Base-by-base conservation (phyloP, 1,140 invertebrate species). In the Hermetia illucens region DNA sequence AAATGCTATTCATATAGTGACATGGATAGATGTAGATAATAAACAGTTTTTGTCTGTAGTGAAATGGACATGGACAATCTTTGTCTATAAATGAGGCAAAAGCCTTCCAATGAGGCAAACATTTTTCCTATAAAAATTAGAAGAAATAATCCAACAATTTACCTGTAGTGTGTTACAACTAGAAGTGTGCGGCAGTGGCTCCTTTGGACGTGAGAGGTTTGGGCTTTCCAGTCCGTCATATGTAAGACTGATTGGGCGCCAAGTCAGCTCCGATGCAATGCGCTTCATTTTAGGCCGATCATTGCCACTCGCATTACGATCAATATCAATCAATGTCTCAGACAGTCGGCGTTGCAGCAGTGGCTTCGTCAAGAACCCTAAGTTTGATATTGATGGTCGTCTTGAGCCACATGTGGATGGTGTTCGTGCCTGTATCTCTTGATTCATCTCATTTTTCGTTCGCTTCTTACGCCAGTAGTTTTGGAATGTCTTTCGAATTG, bases 391-490 rank as follows among this genome's bases (percentile, higher is more conserved):
- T 2, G 78, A 82, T 2, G 79, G 79, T 39, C 79, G 63, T 34
- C 80, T 61, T 0, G 80, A 83, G 2, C 78, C 78, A 36, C 78
- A 79, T 2, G 72, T 75, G 25, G 77, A 80, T 4, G 82, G 80
- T 3, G 79, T 83, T 42, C 81, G 63, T 4, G 80, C 80, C 53
- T 82, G 78, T 39, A 81, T 81, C 53, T 82, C 79, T 53, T 80
- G 75, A 44, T 80, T 77, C 21, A 84, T 66, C 52, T 84, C 79
- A 45, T 74, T 78, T 51, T 82, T 81, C 1, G 77, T 81, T 54
- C 81, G 71, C 58, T 82, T 72, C 60, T 83, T 82, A n/a, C 82
- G 63, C 69, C 77, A 75, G 51, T 84, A 84, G 48, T 83, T 83
- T 44, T 78, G 68, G 39, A 86, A 73, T 21, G 79, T 77, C 51